A percentile compares a stretch with the other conserved stretches of the same genome.
Evolutionary conservation across 2,113 vertebrate genomes (phyloP).

Genomic region (Bubalus kerabau): DNA sequence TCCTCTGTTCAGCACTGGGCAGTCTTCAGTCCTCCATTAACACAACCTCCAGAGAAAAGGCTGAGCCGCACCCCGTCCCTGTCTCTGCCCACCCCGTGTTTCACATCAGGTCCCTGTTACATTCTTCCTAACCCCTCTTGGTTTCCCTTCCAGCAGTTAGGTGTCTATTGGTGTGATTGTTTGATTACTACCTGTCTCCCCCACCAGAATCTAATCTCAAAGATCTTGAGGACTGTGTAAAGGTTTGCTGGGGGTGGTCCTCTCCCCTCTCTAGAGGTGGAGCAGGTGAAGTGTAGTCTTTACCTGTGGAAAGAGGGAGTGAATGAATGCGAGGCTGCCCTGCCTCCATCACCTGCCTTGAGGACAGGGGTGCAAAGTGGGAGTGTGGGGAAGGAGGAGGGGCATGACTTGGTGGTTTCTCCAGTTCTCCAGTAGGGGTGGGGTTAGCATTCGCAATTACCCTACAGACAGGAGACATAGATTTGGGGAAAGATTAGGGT

Average conservation of each 20-base stretch:
- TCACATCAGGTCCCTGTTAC: accelerated
- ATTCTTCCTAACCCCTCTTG: neutral
- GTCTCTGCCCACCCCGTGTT: accelerated
- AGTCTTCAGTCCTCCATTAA: neutral
- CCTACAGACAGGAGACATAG: neutral
- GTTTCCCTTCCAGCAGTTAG: neutral
- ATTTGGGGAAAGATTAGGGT: neutral
- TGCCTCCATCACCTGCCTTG: neutral
- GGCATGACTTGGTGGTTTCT: neutral
- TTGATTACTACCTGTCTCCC: neutral
- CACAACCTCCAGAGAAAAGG: neutral
- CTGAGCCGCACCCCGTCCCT: neutral
- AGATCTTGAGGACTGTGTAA: neutral
- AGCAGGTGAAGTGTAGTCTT: accelerated
- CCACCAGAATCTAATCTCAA: too few species aligned
- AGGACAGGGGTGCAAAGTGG: neutral
- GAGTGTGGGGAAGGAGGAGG: neutral
- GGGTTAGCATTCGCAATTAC: neutral
- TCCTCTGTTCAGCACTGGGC: neutral
- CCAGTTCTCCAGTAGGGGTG: neutral
- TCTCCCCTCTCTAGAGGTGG: neutral
- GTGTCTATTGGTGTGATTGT: neutral
- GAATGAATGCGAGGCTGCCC: neutral
- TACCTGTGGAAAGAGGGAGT: neutral
- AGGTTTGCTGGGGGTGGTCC: neutral